Base-by-base conservation (phyloP, 2,888 invertebrate genomes). In the Tenthredo mesomela region DNA sequence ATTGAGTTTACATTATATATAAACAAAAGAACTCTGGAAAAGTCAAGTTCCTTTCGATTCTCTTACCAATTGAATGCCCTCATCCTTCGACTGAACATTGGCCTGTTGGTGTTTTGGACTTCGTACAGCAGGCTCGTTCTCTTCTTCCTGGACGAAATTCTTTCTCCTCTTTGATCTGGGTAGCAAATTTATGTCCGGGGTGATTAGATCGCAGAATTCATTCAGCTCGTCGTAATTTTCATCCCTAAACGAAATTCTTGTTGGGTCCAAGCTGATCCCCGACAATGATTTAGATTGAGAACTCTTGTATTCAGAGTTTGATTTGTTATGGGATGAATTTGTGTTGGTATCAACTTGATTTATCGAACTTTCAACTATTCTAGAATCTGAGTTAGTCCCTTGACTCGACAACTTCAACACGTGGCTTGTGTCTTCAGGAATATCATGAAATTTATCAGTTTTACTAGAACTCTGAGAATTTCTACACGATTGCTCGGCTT, bases 231-330 rank as follows among this genome's bases (percentile, higher is more conserved):
- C 90, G 75, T 89, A 90, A 85, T 86, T 89, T n/a, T 90, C 90
- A 70, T 93, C 92, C 77, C 93, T 90, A 58, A 93, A 92, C 10
- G 92, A 92, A 82, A 93, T 92, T 86, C 88, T 92, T 84, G 88
- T 87, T 6, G 92, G 90, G 88, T 93, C 93, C 61, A 93, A 86
- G 0, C 90, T 85, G 10, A 89, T 84, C 21, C 91, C 91, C 12
- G 91, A 89, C 4, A 88, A 85, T 21, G 87, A 87, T 43, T 85
- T 87, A 7, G 90, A 90, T 73, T 87, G 86, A 2, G 89, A 88
- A 84, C 88, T 85, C 29, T 87, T 88, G 18, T 88, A 88, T 85
- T 89, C 89, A 43, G 89, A 87, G 82, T 87, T 87, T 50, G 33
- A 80, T n/a, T 82, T 85, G 61, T 43, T 82, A 71, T 82, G 82